Conservation (phyloP, 2,888 invertebrate genomes). For the Pollenia labialis region DNA sequence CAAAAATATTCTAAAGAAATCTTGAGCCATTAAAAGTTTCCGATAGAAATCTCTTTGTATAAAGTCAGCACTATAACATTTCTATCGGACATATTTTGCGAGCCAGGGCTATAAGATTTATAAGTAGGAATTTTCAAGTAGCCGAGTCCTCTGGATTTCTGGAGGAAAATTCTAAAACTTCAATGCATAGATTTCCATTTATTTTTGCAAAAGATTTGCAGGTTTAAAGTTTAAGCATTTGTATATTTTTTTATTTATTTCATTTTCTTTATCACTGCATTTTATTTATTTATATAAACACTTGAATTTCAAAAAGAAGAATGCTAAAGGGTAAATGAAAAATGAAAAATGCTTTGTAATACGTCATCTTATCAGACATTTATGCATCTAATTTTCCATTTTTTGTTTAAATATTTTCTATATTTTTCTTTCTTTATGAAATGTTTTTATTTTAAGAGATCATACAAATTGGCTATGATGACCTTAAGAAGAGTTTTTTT, state of each 20-base stretch:
- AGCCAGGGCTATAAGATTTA: too few species aligned
- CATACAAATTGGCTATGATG: conserved; percentile 42
- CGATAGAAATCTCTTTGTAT: too few species aligned
- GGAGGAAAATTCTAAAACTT: too few species aligned
- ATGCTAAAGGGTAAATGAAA: conserved; percentile 56
- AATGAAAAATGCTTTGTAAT: conserved; percentile 62
- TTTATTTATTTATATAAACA: neutral
- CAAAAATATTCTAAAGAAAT: too few species aligned
- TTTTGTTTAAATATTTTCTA: conserved; percentile 30
- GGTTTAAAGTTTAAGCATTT: neutral
- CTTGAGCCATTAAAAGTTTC: too few species aligned
- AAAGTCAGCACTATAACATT: too few species aligned
- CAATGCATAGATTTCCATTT: too few species aligned
- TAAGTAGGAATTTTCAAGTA: too few species aligned
- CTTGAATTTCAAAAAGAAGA: neutral
- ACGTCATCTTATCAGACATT: conserved; percentile 57
- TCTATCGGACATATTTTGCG: too few species aligned
- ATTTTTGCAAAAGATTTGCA: too few species aligned
- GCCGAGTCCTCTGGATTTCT: too few species aligned
- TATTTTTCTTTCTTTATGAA: conserved; percentile 9
- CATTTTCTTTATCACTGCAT: neutral
- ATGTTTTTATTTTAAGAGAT: neutral
- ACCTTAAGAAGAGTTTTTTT: conserved; percentile 42
- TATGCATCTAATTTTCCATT: conserved; percentile 53
- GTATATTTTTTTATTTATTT: neutral